phyloP scores from a whole-genome alignment of 2,888 invertebrate species.

The Furcula furcula region DNA sequence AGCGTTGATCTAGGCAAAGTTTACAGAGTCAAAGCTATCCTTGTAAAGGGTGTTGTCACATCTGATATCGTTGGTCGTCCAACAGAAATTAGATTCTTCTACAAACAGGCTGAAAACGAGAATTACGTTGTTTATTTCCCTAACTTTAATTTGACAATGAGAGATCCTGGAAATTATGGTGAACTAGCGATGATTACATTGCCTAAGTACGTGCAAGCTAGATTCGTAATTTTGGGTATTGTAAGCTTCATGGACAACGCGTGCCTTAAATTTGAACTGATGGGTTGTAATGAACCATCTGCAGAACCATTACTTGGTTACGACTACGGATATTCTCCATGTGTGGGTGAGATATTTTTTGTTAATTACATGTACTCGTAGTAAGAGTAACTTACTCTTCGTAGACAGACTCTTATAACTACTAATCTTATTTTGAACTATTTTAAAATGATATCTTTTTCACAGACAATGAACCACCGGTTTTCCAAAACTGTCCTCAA shows the following conservation, averaged over 20 bases:
- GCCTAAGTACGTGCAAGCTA: constrained; percentile 95
- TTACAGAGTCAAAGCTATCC: constrained; percentile 95
- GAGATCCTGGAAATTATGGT: constrained; percentile 97
- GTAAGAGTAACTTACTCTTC: not conserved
- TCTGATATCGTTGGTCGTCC: constrained; percentile 97
- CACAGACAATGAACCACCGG: constrained; percentile 96
- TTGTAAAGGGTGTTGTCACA: constrained; percentile 96
- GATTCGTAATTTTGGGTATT: constrained; percentile 96
- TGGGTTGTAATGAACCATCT: constrained; percentile 96
- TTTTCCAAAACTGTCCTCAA: constrained; percentile 97
- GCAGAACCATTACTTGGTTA: constrained; percentile 93
- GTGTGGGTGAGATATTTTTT: constrained; percentile 84
- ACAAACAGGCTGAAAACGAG: constrained; percentile 95
- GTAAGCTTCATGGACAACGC: constrained; percentile 98
- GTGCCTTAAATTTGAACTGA: constrained; percentile 96
- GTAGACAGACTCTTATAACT: too few species aligned
- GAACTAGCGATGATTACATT: constrained; percentile 97
- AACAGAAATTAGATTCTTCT: constrained; percentile 98
- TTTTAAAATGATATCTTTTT: constrained; percentile 19
- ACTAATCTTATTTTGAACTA: too few species aligned
- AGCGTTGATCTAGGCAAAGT: constrained; percentile 97
- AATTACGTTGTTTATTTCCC: constrained; percentile 99
- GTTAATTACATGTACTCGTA: not conserved
- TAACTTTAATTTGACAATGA: constrained; percentile 96
- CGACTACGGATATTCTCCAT: constrained; percentile 96